These are phyloP conservation scores for Coptodon bakossiorum DNA, from an alignment of 2,113 vertebrate species.

Conservation along the genomic window DNA sequence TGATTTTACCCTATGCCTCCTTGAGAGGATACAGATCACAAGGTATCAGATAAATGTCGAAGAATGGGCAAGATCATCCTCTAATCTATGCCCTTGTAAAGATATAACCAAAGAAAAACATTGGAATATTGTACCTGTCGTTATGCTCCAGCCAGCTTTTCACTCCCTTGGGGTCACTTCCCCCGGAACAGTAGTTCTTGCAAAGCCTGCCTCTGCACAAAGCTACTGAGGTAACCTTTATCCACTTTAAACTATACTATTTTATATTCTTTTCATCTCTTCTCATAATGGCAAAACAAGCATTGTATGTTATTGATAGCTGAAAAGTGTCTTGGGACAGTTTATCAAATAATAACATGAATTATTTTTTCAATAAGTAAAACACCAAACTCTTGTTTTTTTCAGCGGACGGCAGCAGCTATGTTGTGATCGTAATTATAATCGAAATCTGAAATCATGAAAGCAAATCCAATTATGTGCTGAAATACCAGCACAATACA, in stretches of 20 bases:
- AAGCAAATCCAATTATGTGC: slow-evolving; percentile 16
- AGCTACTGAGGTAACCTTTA: background rate
- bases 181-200: background rate
- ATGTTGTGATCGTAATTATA: background rate
- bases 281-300: background rate
- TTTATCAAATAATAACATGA: background rate
- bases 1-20: background rate
- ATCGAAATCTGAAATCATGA: background rate
- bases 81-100: slow-evolving; percentile 42
- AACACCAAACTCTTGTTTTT: background rate
- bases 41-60: slow-evolving; percentile 51
- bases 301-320: slow-evolving; percentile 12
- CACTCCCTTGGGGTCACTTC: background rate
- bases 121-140: slow-evolving; percentile 26
- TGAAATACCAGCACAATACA: background rate
- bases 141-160: slow-evolving; percentile 6
- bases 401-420: background rate
- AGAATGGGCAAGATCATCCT: slow-evolving; percentile 42
- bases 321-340: background rate
- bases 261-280: background rate
- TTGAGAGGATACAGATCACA: slow-evolving; percentile 33
- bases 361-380: background rate
- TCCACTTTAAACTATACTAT: background rate
- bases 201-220: background rate
- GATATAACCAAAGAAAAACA: background rate